Evolutionary conservation across 2,113 vertebrate species (phyloP).

Genomic region (Macrotis lagotis): DNA sequence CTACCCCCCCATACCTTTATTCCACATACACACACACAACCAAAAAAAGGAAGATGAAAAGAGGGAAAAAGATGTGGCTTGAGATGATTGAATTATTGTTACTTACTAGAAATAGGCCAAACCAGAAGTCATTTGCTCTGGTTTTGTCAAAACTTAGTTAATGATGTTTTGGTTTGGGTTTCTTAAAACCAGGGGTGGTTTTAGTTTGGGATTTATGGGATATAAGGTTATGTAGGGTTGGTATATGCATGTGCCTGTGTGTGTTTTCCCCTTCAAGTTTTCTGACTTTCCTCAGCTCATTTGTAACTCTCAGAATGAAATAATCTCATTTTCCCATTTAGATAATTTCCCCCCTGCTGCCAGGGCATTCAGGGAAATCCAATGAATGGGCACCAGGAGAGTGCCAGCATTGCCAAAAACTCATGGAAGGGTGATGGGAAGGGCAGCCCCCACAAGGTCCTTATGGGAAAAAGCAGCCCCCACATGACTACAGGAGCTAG

Average conservation of each 20-base stretch:
- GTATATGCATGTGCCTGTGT: neutral
- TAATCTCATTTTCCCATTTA: neutral
- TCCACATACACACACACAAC: neutral
- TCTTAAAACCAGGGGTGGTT: neutral
- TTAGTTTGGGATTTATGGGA: neutral
- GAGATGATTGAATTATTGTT: neutral
- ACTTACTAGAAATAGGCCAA: slow-evolving; percentile 30
- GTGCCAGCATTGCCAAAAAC: neutral
- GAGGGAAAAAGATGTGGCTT: neutral
- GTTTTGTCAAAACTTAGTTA: neutral
- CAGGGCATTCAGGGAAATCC: neutral
- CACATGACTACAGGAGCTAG: neutral
- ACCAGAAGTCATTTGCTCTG: neutral
- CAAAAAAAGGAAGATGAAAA: neutral
- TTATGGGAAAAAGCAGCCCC: neutral
- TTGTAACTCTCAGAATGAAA: slow-evolving; percentile 9
- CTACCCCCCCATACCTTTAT: neutral
- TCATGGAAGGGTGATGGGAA: neutral
- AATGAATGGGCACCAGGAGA: neutral
- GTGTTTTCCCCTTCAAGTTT: neutral
- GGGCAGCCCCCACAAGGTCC: neutral
- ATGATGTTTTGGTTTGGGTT: slow-evolving; percentile 19
- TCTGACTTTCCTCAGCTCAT: neutral
- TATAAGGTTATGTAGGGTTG: neutral
- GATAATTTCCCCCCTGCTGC: neutral